A percentile compares a stretch with the other conserved stretches of the same genome.
Conservation (phyloP, 2,888 invertebrate species). For the Agriopis aurantiaria region DNA sequence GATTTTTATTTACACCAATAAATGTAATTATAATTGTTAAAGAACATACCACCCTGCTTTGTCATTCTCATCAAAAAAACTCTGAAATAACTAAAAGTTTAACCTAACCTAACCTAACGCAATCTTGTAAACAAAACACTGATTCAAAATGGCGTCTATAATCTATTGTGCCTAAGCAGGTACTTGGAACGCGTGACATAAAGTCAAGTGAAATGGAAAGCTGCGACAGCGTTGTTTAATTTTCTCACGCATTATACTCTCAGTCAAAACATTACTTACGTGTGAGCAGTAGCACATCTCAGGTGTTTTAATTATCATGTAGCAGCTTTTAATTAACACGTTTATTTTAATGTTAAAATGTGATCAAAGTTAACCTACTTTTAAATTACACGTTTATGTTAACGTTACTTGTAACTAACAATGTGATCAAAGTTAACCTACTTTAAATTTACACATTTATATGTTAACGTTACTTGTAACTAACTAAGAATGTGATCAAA, state of each 20-base stretch:
- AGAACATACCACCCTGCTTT: neutral
- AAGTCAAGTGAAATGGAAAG: constrained; percentile 68
- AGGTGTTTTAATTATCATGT: neutral
- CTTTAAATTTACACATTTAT: too few relatives aligned
- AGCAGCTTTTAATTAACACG: neutral
- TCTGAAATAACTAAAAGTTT: neutral
- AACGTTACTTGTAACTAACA: too few relatives aligned
- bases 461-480: too few relatives aligned
- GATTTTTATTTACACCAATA: too few relatives aligned
- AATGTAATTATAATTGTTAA: too few relatives aligned
- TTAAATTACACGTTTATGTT: too few relatives aligned
- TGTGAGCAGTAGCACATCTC: constrained; percentile 16
- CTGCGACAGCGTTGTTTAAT: constrained; percentile 65
- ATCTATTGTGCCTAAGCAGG: neutral
- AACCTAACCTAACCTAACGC: too few relatives aligned
- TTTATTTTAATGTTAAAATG: too few relatives aligned
- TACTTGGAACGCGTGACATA: constrained; percentile 16
- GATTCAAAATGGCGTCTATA: neutral
- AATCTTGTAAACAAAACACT: neutral
- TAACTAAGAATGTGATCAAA: too few relatives aligned
- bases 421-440: too few relatives aligned
- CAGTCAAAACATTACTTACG: constrained; percentile 3
- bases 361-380: too few relatives aligned
- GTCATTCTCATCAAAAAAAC: neutral
- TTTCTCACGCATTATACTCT: constrained; percentile 67